Conservation (phyloP, 2,797 vertebrate species). For the Lophotriccus pileatus region DNA sequence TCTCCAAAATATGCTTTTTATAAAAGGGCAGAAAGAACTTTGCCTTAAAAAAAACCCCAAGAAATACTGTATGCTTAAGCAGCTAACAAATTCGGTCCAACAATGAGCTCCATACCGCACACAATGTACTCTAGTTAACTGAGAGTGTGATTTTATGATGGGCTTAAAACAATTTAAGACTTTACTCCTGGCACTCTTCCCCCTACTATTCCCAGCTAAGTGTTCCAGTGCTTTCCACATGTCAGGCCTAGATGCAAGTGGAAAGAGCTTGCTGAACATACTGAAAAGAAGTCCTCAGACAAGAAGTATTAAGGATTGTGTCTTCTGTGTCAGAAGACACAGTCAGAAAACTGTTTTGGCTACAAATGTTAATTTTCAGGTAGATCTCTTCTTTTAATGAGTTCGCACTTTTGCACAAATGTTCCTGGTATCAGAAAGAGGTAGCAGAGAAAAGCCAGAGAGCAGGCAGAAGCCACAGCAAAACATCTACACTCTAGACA, state of each 20-base stretch:
- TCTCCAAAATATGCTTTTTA: not conserved
- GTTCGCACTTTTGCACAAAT: not conserved
- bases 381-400: not conserved
- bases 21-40: not conserved
- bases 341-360: not conserved
- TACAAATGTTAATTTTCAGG: not conserved
- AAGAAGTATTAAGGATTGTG: not conserved
- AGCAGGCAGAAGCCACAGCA: not conserved
- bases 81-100: not conserved
- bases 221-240: not conserved
- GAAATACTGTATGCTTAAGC: not conserved
- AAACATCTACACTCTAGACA: not conserved
- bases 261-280: not conserved
- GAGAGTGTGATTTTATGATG: slow-evolving; percentile 30
- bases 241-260: not conserved
- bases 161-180: slow-evolving; percentile 30
- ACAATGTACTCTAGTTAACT: slow-evolving; percentile 1
- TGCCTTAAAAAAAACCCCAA: not conserved
- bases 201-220: not conserved
- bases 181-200: slow-evolving; percentile 1
- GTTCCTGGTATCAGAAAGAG: not conserved
- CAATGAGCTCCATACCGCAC: not conserved
- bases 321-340: too few species aligned
- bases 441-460: not conserved
- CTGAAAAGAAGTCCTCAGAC: not conserved